These are phyloP conservation scores for Hippocampus comes DNA, from an alignment of 2,113 vertebrate genomes.

Conservation along the genomic window DNA sequence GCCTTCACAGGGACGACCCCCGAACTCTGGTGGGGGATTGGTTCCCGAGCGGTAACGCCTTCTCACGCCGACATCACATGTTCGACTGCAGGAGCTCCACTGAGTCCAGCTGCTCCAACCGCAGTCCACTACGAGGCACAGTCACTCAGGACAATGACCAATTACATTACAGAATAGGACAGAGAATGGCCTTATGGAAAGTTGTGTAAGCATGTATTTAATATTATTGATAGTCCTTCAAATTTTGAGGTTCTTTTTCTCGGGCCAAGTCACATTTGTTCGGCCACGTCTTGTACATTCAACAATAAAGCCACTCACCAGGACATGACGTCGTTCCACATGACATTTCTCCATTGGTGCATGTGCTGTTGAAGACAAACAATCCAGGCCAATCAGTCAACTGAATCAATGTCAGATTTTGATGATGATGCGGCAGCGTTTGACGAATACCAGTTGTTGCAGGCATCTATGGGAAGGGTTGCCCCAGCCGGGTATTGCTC, in stretches of 20 bases:
- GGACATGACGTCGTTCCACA: slow-evolving; percentile 75
- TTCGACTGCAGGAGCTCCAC: slow-evolving; percentile 81
- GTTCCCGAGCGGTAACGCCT: slow-evolving; percentile 76
- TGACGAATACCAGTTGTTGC: slow-evolving; percentile 81
- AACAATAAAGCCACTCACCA: slow-evolving; percentile 61
- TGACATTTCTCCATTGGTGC: slow-evolving; percentile 76
- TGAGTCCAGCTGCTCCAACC: slow-evolving; percentile 83
- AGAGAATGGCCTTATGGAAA: no score
- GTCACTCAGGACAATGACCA: not conserved
- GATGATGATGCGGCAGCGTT: not conserved
- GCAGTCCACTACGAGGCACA: slow-evolving; percentile 75
- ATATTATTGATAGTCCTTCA: no score
- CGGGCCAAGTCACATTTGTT: not conserved
- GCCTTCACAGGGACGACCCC: slow-evolving; percentile 75
- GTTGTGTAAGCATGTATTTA: no score
- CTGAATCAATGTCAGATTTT: not conserved
- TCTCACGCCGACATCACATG: slow-evolving; percentile 80
- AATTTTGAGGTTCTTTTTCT: no score
- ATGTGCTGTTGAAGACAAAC: slow-evolving; percentile 72
- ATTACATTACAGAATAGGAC: no score
- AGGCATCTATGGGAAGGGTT: slow-evolving; percentile 60
- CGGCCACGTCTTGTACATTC: not conserved
- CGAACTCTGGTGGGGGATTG: slow-evolving; percentile 66
- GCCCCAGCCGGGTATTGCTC: slow-evolving; percentile 54
- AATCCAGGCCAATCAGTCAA: not conserved